Percentiles rank a stretch among this genome's conserved stretches.
Conservation (phyloP, 2,113 vertebrate species). For the Lanius collurio region DNA sequence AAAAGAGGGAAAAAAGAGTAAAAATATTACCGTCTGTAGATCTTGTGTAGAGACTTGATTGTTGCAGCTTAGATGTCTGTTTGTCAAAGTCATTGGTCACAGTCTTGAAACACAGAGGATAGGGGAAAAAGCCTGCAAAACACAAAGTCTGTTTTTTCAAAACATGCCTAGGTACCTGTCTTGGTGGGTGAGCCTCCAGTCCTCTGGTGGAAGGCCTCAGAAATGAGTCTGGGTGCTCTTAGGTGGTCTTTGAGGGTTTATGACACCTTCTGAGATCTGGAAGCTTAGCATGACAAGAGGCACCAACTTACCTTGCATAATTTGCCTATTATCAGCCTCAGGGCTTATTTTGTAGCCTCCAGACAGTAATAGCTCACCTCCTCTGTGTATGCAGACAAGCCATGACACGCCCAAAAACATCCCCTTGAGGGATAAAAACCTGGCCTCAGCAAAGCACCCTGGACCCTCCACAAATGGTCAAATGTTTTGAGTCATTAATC, state of each 20-base stretch:
- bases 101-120: not conserved
- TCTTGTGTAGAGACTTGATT: not conserved
- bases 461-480: not conserved
- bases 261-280: not conserved
- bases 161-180: not conserved
- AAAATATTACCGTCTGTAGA: not conserved
- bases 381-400: not conserved
- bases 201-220: not conserved
- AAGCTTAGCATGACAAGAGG: not conserved
- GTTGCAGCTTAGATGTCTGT: not conserved
- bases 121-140: not conserved
- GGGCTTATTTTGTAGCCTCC: not conserved
- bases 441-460: not conserved
- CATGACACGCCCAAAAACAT: not conserved
- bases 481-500: not conserved
- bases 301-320: not conserved
- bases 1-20: not conserved
- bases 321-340: not conserved
- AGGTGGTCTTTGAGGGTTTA: not conserved
- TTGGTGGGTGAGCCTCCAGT: not conserved
- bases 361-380: not conserved
- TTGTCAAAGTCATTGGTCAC: rapidly evolving
- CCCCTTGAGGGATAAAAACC: not conserved
- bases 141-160: not conserved
- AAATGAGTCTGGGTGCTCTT: not conserved